These are phyloP conservation scores for Heliconius cydno DNA, from an alignment of 2,888 invertebrate species.

Conservation along the genomic window DNA sequence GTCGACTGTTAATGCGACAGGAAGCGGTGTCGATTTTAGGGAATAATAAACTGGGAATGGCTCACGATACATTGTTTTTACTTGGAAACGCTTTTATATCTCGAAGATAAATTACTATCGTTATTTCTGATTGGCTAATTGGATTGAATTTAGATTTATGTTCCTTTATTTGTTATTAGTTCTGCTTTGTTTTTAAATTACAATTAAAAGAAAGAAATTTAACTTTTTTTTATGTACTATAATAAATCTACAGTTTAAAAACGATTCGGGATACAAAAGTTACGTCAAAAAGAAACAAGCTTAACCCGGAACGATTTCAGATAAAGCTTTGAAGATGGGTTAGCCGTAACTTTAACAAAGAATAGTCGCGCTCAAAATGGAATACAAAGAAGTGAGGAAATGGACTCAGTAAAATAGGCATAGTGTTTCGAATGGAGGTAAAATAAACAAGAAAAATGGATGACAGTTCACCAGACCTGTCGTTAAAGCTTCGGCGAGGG, in stretches of 20 bases:
- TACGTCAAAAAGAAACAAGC: conserved; percentile 24
- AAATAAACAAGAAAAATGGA: conserved; percentile 69
- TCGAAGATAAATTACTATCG: conserved; percentile 72
- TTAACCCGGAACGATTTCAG: conserved; percentile 38
- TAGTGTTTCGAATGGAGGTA: conserved; percentile 51
- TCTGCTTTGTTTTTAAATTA: background rate
- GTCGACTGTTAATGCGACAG: conserved; percentile 71
- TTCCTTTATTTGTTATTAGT: background rate
- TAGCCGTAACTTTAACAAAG: conserved; percentile 48
- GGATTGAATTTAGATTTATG: conserved; percentile 7
- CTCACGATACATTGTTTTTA: conserved; percentile 80
- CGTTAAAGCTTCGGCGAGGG: conserved; percentile 91
- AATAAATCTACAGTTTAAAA: conserved; percentile 30
- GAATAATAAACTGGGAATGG: conserved; percentile 75
- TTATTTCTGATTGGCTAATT: conserved; percentile 54
- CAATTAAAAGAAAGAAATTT: background rate
- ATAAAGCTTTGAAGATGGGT: conserved; percentile 51
- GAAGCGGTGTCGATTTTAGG: conserved; percentile 80
- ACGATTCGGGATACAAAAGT: conserved; percentile 25
- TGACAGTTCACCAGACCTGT: conserved; percentile 94
- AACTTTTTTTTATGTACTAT: background rate
- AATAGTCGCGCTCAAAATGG: conserved; percentile 54
- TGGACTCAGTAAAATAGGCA: conserved; percentile 50
- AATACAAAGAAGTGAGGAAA: conserved; percentile 59
- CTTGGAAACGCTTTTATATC: conserved; percentile 64